Base-by-base conservation (phyloP, 2,113 vertebrate species). In the Macaca nemestrina region DNA sequence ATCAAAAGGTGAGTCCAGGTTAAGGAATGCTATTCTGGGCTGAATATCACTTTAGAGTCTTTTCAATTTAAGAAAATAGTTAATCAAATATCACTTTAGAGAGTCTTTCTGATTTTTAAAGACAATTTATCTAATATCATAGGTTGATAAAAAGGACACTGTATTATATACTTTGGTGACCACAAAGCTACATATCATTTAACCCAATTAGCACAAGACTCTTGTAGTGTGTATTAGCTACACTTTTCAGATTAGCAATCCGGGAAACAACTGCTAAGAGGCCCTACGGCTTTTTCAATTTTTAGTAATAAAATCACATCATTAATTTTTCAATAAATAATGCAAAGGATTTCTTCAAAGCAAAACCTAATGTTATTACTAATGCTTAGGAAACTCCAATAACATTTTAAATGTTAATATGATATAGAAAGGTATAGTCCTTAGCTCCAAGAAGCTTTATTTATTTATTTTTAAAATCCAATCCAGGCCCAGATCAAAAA, bases 281-380 rank as follows among this genome's bases (percentile, higher is more conserved):
- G 45, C 22, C 83, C 27, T 50, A 9, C 13, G 76, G 86, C 40
- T 64, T 78, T 93, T 88, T 84, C 50, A 55, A 48, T 88, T 87
- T 88, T 68, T 93, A 90, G 93, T 52, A 93, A 92, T 70, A 55
- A 92, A 94, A 96, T 40, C 6, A 89, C 76, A 93, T 68, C 35
- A 91, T n/a, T 84, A 94, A 91, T 59, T 97, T 97, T 94, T 93
- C 23, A 72, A 82, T 95, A 96, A 96, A 96, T 87, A 95, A 97
- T 84, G 38, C 61, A 84, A 94, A 96, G 17, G 14, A 61, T 89
- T 94, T 91, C 81, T 97, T 96, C 93, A 87, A 94, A 97, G 79
- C 40, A 70, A 91, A 92, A 84, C 4, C 64, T 83, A 67, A 35
- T 72, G 40, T 91, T 89, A 83, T 84, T 88, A 87, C 23, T 91